Conservation (phyloP, 2,888 invertebrate genomes). For the Beris chalybata region DNA sequence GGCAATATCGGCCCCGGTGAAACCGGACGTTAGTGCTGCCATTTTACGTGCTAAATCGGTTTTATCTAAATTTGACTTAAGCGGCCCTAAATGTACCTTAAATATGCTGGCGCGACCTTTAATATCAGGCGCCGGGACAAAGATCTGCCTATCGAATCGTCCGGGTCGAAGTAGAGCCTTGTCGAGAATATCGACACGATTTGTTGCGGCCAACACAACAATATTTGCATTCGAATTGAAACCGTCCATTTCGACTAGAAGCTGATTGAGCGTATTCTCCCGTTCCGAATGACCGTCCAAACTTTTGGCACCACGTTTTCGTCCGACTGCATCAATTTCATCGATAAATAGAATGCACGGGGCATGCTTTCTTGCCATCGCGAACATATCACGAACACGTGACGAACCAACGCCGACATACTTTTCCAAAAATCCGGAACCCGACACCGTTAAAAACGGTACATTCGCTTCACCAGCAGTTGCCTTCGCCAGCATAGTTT, state of each 20-base stretch:
- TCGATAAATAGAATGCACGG: constrained; percentile 99
- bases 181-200: constrained; percentile 96
- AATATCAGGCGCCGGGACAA: constrained; percentile 96
- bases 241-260: constrained; percentile 99
- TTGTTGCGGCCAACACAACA: constrained; percentile 98
- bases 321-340: constrained; percentile 98
- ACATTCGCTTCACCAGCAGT: constrained; percentile 99
- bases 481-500: constrained; percentile 96
- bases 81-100: constrained; percentile 83
- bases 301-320: constrained; percentile 87
- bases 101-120: constrained; percentile 90
- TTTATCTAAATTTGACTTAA: constrained; percentile 90
- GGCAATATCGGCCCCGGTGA: constrained; percentile 99
- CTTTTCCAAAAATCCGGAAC: constrained; percentile 99
- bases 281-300: constrained; percentile 97
- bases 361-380: constrained; percentile 95
- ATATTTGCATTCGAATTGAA: constrained; percentile 98
- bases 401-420: constrained; percentile 98
- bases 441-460: constrained; percentile 97
- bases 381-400: constrained; percentile 95
- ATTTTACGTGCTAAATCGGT: constrained; percentile 88
- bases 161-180: constrained; percentile 96
- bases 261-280: constrained; percentile 97
- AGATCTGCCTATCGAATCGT: constrained; percentile 98
- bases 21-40: constrained; percentile 98